Base-by-base conservation (phyloP, 1,140 invertebrate genomes). In the Drosophila suzukii region DNA sequence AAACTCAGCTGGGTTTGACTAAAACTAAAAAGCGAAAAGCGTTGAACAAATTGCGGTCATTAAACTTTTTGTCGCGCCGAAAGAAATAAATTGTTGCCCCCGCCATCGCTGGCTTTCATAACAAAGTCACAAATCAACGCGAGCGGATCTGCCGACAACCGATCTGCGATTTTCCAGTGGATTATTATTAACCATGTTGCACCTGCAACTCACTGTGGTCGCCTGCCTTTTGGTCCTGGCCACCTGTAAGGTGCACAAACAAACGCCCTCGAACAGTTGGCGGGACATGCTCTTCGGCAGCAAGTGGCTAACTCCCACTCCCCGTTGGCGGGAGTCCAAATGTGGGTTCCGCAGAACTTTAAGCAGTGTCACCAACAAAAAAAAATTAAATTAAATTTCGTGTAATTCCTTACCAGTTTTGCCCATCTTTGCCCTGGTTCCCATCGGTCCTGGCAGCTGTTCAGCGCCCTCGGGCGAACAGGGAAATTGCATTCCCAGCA, bases 371-470 rank as follows among this genome's bases (percentile, higher is more conserved):
- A 4, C 10, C 41, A 44, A 20, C 20, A 20, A 17, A 17, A 15
- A 4, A 20, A 20, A 46, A 46, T 36, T n/a, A 36, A 55, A 11
- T 43, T 27, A 12, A 60, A 43, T 60, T 8, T 3, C 13, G 38
- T 60, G 38, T 60, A 60, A 24, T 27, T 20, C 3, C 43, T 38
- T 81, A 85, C 8, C 75, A 96, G 96, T 96, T 91, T 84, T 96
- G 20, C 95, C 96, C 0, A 83, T 96, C 1, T 96, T 97, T 79
- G 96, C 96, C 0, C 93, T 97, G 71, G 95, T 97, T 7, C 95
- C 94, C 54, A 96, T 97, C 58, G 94, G 95, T 0, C 95, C 96
- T 50, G 94, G 94, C 24, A 93, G 93, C 1, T 97, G 96, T 84
- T 91, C 93, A 0, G 95, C 95, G 38, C 92, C 94, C 0, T 94